Conservation (phyloP, 2,113 vertebrate species). For the Apus apus region DNA sequence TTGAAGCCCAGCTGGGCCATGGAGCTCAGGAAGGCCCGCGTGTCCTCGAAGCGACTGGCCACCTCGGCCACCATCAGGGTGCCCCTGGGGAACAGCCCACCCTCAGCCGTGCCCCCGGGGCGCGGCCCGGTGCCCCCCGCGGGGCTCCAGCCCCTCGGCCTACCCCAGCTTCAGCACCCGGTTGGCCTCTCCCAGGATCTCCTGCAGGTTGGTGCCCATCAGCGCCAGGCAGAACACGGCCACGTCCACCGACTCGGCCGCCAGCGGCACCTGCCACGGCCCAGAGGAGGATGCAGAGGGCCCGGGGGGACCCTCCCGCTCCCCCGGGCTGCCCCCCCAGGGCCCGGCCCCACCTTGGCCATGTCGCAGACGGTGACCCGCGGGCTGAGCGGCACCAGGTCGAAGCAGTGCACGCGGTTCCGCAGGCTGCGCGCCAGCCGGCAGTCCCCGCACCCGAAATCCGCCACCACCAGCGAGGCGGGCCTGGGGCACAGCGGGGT, state of each 20-base stretch:
- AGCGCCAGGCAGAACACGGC: conserved; percentile 93
- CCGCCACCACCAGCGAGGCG: conserved; percentile 86
- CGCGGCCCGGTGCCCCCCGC: neutral
- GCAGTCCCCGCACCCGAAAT: conserved; percentile 95
- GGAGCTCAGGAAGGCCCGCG: conserved; percentile 74
- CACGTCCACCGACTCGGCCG: conserved; percentile 82
- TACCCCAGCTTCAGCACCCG: conserved; percentile 89
- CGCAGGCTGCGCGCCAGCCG: conserved; percentile 83
- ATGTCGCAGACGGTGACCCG: conserved; percentile 91
- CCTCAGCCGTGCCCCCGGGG: neutral
- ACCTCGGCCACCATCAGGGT: conserved; percentile 91
- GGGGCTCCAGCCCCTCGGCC: neutral
- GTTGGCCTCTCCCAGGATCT: conserved; percentile 91
- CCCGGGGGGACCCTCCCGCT: no score
- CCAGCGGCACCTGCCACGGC: conserved; percentile 84
- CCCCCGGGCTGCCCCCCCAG: no score
- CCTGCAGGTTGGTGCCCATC: conserved; percentile 93
- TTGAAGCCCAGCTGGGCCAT: conserved; percentile 87
- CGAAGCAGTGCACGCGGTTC: conserved; percentile 92
- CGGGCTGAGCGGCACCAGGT: conserved; percentile 85
- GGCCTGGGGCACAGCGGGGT: conserved; percentile 68
- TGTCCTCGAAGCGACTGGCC: conserved; percentile 88
- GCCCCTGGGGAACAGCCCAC: conserved; percentile 73
- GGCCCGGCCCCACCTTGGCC: conserved; percentile 78
- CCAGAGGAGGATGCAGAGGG: neutral